phyloP scores from a whole-genome alignment of 64 coral and sea anemone genomes.

The Stylophora pistillata region DNA sequence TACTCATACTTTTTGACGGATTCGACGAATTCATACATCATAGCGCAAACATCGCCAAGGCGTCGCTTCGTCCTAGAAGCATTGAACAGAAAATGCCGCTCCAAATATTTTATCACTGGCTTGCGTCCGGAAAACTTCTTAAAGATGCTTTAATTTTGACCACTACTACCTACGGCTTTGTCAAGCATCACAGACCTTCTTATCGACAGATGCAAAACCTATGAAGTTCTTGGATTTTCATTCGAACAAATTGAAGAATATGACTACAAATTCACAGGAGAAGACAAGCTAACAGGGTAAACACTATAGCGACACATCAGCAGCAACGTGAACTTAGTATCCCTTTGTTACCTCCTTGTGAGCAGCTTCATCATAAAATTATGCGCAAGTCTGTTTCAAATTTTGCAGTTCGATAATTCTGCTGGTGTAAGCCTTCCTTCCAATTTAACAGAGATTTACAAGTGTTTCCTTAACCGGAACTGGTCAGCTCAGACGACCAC shows the following conservation, averaged over 20 bases:
- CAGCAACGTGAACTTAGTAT: constrained; percentile 32
- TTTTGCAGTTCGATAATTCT: too few species aligned
- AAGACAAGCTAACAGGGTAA: background rate
- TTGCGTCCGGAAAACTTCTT: constrained; percentile 35
- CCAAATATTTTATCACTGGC: background rate
- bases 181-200: background rate
- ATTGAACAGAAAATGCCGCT: background rate
- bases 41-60: too few species aligned
- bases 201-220: constrained; percentile 28
- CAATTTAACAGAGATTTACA: constrained; percentile 46
- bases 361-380: too few species aligned
- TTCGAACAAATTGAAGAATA: constrained; percentile 48
- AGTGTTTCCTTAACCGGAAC: too few species aligned
- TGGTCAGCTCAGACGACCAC: too few species aligned
- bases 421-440: background rate
- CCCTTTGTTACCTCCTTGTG: constrained; percentile 73
- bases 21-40: constrained; percentile 41
- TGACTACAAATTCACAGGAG: constrained; percentile 35
- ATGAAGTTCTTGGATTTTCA: constrained; percentile 74
- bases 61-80: too few species aligned
- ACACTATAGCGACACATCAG: constrained; percentile 27
- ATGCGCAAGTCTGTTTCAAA: constrained; percentile 31
- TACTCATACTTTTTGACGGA: too few species aligned
- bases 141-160: constrained; percentile 13
- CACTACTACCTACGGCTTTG: constrained; percentile 54